phyloP scores from a whole-genome alignment of 1,140 invertebrate species.

The Acromyrmex charruanus region DNA sequence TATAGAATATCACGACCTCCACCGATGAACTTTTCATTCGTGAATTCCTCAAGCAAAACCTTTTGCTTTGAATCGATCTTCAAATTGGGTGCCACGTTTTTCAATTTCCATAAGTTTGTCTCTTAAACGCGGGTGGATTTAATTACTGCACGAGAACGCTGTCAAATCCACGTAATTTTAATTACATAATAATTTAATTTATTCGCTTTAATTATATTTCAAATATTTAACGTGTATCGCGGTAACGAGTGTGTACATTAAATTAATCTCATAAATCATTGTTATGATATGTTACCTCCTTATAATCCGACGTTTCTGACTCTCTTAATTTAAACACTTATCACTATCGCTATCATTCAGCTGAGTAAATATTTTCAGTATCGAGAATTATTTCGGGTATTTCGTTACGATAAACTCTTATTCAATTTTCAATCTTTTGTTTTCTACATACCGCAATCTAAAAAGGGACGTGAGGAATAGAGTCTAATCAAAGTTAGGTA shows the following conservation, averaged over 20 bases:
- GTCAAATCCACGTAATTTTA: slow-evolving; percentile 12
- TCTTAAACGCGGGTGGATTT: background rate
- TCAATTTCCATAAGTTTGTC: background rate
- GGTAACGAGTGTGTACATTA: background rate
- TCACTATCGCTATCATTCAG: background rate
- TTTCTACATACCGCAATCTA: background rate
- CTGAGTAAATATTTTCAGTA: slow-evolving; percentile 36
- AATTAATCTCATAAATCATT: slow-evolving; percentile 45
- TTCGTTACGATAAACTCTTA: background rate
- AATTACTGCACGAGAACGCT: background rate
- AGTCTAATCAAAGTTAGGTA: slow-evolving; percentile 31
- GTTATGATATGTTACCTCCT: background rate
- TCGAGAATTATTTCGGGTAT: background rate
- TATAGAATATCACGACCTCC: slow-evolving; percentile 18
- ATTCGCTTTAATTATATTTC: slow-evolving; percentile 23
- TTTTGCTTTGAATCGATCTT: background rate
- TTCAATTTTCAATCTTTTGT: background rate
- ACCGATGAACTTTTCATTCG: background rate
- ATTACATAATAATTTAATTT: background rate
- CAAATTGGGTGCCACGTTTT: background rate
- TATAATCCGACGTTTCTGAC: background rate
- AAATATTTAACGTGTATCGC: slow-evolving; percentile 16
- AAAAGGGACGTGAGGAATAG: slow-evolving; percentile 24
- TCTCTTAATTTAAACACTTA: slow-evolving; percentile 23
- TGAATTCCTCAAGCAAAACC: background rate